Evolutionary conservation across 2,113 vertebrate species (phyloP).

Genomic region (Mystacornis crossleyi): DNA sequence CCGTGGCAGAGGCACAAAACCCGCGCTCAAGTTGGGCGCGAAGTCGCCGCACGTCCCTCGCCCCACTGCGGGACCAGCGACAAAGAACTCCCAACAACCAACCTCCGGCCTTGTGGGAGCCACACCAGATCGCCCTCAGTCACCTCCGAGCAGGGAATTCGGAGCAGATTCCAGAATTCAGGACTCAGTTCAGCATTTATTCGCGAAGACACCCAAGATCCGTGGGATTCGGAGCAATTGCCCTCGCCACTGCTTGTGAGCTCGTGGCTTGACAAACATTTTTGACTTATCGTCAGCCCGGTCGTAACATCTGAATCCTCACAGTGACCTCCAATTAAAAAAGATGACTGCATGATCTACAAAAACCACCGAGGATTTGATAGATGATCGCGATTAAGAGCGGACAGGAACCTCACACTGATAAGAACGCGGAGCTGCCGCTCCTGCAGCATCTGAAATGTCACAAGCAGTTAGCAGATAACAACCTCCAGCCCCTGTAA

Average conservation of each 20-base stretch:
- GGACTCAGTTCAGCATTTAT: not conserved
- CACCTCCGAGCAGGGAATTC: not conserved
- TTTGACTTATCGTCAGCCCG: not conserved
- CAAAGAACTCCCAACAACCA: not conserved
- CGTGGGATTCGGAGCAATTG: not conserved
- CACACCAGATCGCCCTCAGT: not conserved
- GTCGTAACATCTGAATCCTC: not conserved
- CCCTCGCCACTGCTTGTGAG: not conserved
- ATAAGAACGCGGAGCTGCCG: not conserved
- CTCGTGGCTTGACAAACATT: not conserved
- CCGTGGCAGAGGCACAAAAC: not conserved
- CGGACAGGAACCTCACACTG: not conserved
- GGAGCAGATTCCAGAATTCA: not conserved
- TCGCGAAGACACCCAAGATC: not conserved
- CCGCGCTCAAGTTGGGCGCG: accelerated
- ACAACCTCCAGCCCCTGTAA: not conserved
- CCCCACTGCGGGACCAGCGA: not conserved
- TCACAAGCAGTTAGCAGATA: constrained; percentile 33
- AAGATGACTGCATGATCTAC: not conserved
- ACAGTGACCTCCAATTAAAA: not conserved
- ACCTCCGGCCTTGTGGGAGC: not conserved
- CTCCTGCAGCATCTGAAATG: not conserved
- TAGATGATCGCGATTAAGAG: constrained; percentile 27
- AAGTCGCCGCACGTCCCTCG: accelerated
- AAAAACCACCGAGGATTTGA: not conserved